A percentile compares a stretch with the other conserved stretches of the same genome.
Conservation (phyloP, 2,888 invertebrate genomes). For the Drosophila falleni region DNA sequence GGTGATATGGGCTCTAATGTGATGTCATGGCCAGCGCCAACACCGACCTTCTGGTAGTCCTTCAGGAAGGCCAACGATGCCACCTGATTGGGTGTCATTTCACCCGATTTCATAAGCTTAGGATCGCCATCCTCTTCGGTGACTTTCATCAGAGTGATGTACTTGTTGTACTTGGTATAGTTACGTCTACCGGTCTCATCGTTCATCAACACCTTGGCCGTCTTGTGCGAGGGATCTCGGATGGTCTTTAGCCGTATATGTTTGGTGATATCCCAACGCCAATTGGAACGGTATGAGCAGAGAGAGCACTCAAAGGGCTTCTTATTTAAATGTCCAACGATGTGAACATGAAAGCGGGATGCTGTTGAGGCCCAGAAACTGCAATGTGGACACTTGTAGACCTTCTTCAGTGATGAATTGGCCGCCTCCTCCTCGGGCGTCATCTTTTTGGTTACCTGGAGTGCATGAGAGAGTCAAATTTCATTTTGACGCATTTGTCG, state of each 20-base stretch:
- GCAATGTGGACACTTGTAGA: conserved; percentile 97
- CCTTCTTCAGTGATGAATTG: conserved; percentile 90
- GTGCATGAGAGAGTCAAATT: conserved; percentile 85
- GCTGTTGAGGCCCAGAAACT: conserved; percentile 97
- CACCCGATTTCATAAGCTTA: conserved; percentile 85
- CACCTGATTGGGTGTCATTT: conserved; percentile 86
- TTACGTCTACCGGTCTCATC: conserved; percentile 96
- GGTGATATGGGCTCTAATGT: conserved; percentile 79
- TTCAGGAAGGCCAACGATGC: conserved; percentile 86
- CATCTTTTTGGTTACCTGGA: conserved; percentile 87
- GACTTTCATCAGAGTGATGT: conserved; percentile 90
- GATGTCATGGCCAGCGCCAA: conserved; percentile 73
- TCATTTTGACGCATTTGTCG: conserved; percentile 82
- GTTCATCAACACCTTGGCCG: conserved; percentile 94
- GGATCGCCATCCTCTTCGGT: conserved; percentile 86
- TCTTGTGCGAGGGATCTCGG: conserved; percentile 92
- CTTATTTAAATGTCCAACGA: conserved; percentile 96
- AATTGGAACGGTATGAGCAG: conserved; percentile 97
- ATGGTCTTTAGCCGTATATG: conserved; percentile 96
- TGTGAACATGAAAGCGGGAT: conserved; percentile 96
- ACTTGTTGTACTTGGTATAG: conserved; percentile 97
- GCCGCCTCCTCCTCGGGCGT: conserved; percentile 89
- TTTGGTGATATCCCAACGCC: conserved; percentile 98
- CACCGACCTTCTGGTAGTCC: conserved; percentile 85
- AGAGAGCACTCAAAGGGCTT: conserved; percentile 98